phyloP scores from a whole-genome alignment of 2,888 invertebrate genomes.

The Tortrix viridana region DNA sequence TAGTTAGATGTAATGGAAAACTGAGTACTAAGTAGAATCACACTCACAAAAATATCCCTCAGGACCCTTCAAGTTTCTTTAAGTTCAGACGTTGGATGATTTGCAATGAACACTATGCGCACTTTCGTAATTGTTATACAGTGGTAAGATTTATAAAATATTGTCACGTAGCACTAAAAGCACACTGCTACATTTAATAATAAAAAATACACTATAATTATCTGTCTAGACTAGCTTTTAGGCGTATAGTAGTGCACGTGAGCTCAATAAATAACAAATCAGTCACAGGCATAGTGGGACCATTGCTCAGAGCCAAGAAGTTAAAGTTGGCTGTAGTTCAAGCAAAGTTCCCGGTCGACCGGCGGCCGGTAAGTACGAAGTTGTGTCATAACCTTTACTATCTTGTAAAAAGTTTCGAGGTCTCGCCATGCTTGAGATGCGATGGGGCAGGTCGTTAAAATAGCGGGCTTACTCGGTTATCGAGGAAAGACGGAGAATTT shows the following conservation, averaged over 20 bases:
- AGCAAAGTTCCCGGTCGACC: conserved; percentile 59
- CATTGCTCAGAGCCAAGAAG: conserved; percentile 72
- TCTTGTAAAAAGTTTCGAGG: conserved; percentile 33
- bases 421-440: conserved; percentile 23
- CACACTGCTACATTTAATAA: too few relatives aligned
- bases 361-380: conserved; percentile 48
- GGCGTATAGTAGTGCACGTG: conserved; percentile 60
- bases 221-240: conserved; percentile 47
- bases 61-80: too few relatives aligned
- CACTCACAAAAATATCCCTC: too few relatives aligned
- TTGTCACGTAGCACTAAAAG: background rate
- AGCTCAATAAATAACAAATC: conserved; percentile 77
- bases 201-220: conserved; percentile 29
- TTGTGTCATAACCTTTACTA: conserved; percentile 39
- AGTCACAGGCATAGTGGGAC: conserved; percentile 74
- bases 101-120: too few relatives aligned
- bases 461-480: conserved; percentile 6
- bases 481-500: conserved; percentile 2
- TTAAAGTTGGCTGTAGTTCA: conserved; percentile 72
- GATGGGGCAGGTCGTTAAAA: conserved; percentile 30
- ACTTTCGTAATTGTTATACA: too few relatives aligned
- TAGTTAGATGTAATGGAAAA: too few relatives aligned
- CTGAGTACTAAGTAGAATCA: too few relatives aligned
- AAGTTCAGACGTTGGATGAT: too few relatives aligned
- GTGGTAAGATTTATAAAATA: background rate